Percentiles rank a stretch among this genome's conserved stretches.
Conservation (phyloP, 2,113 vertebrate genomes). For the Nicator chloris region DNA sequence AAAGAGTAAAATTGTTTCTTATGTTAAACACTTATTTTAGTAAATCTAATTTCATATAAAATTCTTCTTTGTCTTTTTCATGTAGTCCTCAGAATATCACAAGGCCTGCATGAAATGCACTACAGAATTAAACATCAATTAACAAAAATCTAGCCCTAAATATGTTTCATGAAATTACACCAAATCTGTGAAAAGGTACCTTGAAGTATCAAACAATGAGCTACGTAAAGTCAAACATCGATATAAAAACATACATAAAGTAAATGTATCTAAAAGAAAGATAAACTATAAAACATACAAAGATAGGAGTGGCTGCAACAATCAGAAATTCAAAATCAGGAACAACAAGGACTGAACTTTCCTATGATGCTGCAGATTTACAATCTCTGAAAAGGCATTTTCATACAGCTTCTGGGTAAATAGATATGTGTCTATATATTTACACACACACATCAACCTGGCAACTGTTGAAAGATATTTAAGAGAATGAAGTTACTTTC, state of each 20-base stretch:
- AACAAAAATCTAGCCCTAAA: background rate
- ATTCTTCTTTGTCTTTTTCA: background rate
- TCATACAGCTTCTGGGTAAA: background rate
- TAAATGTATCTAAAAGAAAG: background rate
- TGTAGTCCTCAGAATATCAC: background rate
- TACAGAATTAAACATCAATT: background rate
- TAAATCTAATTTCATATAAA: background rate
- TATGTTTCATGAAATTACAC: background rate
- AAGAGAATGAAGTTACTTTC: background rate
- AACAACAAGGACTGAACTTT: background rate
- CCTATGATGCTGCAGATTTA: too few relatives aligned
- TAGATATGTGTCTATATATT: background rate
- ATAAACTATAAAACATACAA: background rate
- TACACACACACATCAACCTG: background rate
- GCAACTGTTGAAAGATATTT: background rate
- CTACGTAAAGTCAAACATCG: background rate
- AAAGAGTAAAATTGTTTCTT: accelerated
- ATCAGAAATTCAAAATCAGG: background rate
- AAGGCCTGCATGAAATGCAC: background rate
- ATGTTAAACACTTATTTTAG: background rate
- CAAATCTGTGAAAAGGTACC: background rate
- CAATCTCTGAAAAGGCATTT: background rate
- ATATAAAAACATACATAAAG: background rate
- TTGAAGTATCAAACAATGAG: background rate
- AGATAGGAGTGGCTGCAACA: background rate